Conservation (phyloP, 2,797 vertebrate genomes). For the Melanotaenia trifasciata region DNA sequence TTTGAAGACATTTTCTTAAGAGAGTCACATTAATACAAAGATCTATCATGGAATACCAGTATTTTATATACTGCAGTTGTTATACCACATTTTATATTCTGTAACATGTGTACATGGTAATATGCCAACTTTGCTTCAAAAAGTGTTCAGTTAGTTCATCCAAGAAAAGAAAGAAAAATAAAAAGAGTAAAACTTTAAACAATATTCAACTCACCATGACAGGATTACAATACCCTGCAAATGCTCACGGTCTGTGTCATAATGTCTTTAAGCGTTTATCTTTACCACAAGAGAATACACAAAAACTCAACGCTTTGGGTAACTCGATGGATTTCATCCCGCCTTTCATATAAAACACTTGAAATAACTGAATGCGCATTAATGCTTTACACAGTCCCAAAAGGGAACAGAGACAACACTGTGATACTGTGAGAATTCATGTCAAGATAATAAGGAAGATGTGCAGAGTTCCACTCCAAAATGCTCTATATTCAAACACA, state of each 20-base stretch:
- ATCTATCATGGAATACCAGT: slow-evolving; percentile 84
- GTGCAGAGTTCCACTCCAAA: slow-evolving; percentile 61
- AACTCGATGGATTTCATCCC: slow-evolving; percentile 67
- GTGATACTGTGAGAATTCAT: slow-evolving; percentile 55
- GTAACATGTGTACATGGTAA: slow-evolving; percentile 84
- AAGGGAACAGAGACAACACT: slow-evolving; percentile 69
- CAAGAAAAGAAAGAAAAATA: slow-evolving; percentile 67
- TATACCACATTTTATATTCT: slow-evolving; percentile 84
- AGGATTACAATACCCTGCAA: slow-evolving; percentile 82
- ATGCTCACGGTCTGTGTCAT: slow-evolving; percentile 74
- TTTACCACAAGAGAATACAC: slow-evolving; percentile 78
- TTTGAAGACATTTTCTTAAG: slow-evolving; percentile 85
- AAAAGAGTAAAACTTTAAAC: slow-evolving; percentile 62
- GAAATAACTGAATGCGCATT: slow-evolving; percentile 68
- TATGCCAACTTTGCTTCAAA: slow-evolving; percentile 81
- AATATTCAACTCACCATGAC: slow-evolving; percentile 80
- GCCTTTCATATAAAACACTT: slow-evolving; percentile 70
- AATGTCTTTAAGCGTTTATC: slow-evolving; percentile 76
- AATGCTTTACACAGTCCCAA: slow-evolving; percentile 73
- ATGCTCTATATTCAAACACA: slow-evolving; percentile 45
- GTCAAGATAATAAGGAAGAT: slow-evolving; percentile 54
- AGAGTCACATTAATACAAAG: slow-evolving; percentile 86
- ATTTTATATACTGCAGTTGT: slow-evolving; percentile 82
- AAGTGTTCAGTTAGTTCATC: slow-evolving; percentile 82
- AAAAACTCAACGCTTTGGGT: slow-evolving; percentile 73